These are phyloP conservation scores for Pelobates fuscus DNA, from an alignment of 2,113 vertebrate species.

Conservation along the genomic window DNA sequence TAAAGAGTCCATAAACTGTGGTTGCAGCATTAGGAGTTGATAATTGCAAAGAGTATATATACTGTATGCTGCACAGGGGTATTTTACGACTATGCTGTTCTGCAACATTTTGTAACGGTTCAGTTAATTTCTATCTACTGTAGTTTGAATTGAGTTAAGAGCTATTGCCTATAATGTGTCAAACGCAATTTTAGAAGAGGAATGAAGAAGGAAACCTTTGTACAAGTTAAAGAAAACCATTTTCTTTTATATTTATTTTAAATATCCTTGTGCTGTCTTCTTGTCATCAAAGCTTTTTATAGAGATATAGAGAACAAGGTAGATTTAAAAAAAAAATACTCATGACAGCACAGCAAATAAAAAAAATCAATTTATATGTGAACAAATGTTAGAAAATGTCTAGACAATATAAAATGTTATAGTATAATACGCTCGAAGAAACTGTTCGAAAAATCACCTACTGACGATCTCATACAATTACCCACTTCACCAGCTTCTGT, in stretches of 20 bases:
- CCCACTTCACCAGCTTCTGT: too few relatives aligned
- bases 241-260: background rate
- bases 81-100: slow-evolving; percentile 51
- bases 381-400: too few relatives aligned
- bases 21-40: slow-evolving; percentile 52
- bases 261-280: too few relatives aligned
- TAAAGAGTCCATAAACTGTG: slow-evolving; percentile 64
- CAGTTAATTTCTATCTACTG: slow-evolving; percentile 48
- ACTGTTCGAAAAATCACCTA: too few relatives aligned
- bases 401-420: too few relatives aligned
- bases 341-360: too few relatives aligned
- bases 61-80: slow-evolving; percentile 49
- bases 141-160: slow-evolving; percentile 38
- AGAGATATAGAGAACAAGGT: too few relatives aligned
- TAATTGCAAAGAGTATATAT: slow-evolving; percentile 56
- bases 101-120: slow-evolving; percentile 50
- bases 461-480: too few relatives aligned
- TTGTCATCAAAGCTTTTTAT: background rate
- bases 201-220: background rate
- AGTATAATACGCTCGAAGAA: too few relatives aligned
- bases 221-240: background rate
- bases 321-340: too few relatives aligned
- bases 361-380: too few relatives aligned
- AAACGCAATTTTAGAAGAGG: slow-evolving; percentile 15
- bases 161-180: slow-evolving; percentile 39